Percentiles rank a stretch among this genome's conserved stretches.
phyloP scores from a whole-genome alignment of 2,113 vertebrate species.

The Lathamus discolor region DNA sequence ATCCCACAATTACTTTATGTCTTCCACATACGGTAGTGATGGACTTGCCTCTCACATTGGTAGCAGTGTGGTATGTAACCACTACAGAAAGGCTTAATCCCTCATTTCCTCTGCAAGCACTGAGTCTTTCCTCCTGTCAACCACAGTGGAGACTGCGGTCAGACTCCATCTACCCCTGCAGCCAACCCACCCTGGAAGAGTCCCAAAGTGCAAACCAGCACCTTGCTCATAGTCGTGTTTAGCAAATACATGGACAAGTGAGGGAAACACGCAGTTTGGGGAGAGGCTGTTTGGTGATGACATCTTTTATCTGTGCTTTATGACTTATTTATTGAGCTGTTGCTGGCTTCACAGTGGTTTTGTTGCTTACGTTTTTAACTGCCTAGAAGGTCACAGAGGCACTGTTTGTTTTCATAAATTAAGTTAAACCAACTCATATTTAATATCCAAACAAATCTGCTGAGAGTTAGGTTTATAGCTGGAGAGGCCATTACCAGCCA shows the following conservation, averaged over 20 bases:
- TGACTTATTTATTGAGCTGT: not conserved
- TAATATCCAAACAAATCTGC: constrained; percentile 23
- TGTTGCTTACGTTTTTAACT: not conserved
- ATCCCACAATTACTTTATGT: not conserved
- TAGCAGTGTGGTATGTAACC: fast-evolving
- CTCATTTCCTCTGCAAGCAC: not conserved
- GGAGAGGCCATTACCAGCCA: not conserved
- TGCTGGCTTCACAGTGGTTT: not conserved
- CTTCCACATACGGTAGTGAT: not conserved
- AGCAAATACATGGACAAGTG: constrained; percentile 8
- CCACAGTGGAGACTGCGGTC: not conserved
- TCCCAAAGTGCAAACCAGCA: not conserved
- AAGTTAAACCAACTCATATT: not conserved
- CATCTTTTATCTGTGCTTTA: not conserved
- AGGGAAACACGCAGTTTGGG: not conserved
- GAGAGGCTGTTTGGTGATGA: not conserved
- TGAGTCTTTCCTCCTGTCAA: not conserved
- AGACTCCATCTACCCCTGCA: not conserved
- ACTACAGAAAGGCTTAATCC: not conserved
- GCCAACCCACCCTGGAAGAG: not conserved
- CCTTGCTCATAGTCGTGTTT: not conserved
- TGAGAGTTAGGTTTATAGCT: not conserved
- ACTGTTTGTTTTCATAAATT: not conserved
- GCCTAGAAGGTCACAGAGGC: not conserved
- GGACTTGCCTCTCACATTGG: not conserved